Evolutionary conservation across 2,113 vertebrate species (phyloP).

Genomic region (Archocentrus centrarchus): DNA sequence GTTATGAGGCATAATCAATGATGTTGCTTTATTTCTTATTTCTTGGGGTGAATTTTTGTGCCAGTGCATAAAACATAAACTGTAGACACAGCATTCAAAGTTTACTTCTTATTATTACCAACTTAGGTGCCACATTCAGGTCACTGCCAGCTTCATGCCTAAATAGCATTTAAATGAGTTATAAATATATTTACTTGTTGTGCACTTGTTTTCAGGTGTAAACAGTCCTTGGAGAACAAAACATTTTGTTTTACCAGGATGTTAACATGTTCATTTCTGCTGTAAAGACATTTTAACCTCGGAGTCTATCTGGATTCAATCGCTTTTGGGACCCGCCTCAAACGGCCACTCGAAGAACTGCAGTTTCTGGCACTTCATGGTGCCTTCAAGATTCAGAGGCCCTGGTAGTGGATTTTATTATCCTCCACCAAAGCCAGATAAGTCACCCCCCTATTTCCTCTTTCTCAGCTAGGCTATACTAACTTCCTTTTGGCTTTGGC

Average conservation of each 20-base stretch:
- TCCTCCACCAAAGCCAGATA: neutral
- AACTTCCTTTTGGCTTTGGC: neutral
- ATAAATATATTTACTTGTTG: no score
- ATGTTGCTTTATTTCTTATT: neutral
- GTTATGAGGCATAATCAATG: neutral
- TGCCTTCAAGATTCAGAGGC: neutral
- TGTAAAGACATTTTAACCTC: neutral
- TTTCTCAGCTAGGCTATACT: neutral
- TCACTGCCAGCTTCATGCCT: neutral
- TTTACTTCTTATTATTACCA: no score
- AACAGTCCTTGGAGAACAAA: neutral
- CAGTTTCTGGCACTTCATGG: neutral
- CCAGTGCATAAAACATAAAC: no score
- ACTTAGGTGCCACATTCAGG: neutral
- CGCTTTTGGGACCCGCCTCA: neutral
- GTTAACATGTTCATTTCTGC: neutral
- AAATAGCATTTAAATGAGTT: no score
- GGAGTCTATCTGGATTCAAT: neutral
- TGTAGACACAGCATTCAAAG: no score
- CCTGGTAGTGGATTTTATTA: neutral
- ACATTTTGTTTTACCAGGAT: neutral
- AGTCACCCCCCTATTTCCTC: neutral
- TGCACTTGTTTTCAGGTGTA: neutral
- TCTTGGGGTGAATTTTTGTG: neutral
- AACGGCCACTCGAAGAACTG: neutral